phyloP scores from a whole-genome alignment of 2,113 vertebrate genomes.

The Ploceus nigricollis region DNA sequence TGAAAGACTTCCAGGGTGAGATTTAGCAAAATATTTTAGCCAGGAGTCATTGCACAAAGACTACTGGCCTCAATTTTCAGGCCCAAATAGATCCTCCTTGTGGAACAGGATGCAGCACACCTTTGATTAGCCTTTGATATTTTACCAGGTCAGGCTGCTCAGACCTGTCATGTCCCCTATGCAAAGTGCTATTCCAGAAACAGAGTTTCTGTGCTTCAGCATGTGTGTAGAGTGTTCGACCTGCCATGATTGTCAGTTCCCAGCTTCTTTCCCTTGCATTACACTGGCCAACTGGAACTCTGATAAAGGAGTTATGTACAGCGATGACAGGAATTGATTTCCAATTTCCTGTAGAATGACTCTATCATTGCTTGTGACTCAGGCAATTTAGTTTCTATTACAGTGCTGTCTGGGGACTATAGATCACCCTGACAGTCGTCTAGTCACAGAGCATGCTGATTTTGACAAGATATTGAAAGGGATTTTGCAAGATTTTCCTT shows the following conservation, averaged over 20 bases:
- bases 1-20: not conserved
- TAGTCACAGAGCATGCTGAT: constrained; percentile 73
- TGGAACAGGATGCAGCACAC: not conserved
- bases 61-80: not conserved
- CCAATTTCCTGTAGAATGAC: constrained; percentile 92
- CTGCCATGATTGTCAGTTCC: constrained; percentile 27
- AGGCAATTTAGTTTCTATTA: constrained; percentile 88
- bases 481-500: constrained; percentile 52
- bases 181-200: not conserved
- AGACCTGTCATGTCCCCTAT: not conserved
- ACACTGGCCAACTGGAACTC: constrained; percentile 68
- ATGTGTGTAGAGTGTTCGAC: not conserved
- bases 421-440: constrained; percentile 86
- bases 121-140: not conserved
- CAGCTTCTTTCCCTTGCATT: constrained; percentile 47
- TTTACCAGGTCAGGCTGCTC: not conserved
- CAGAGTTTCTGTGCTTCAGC: not conserved
- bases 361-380: constrained; percentile 87
- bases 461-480: constrained; percentile 74
- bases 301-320: constrained; percentile 82
- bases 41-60: not conserved
- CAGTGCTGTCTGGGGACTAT: constrained; percentile 74
- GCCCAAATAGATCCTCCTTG: not conserved
- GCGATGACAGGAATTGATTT: constrained; percentile 96
- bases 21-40: not conserved